Evolutionary conservation across 2,797 vertebrate genomes (phyloP), one percentile per base, ranked within the genome.

Genomic region (Pyrocephalus nanus): DNA sequence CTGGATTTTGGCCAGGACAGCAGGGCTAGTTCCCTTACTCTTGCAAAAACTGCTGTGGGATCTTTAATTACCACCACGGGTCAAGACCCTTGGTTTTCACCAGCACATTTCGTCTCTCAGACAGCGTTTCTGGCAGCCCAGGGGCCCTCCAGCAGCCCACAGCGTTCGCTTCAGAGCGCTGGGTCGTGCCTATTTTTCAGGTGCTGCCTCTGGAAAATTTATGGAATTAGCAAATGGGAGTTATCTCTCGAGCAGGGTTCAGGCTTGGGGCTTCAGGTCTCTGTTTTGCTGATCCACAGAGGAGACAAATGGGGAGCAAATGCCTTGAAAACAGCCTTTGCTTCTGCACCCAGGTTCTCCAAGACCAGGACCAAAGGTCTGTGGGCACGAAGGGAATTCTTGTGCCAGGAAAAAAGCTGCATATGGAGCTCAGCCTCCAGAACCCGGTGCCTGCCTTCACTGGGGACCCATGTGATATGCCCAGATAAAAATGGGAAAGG

Each of bases 1-100:
- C 26, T 90, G 85, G 95, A 69, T 82, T 88, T 51, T 15, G 83
- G 91, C 55, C 94, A 43, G 94, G 85, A 43, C 30, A 45, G 65
- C 81, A 9, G 87, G 71, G 65, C 54, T 48, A 1, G 80, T 50
- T 71, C 80, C 84, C n/a, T 73, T 66, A 42, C 83, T 55, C 51
- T 48, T 48, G 82, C 81, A 57, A n/a, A 42, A 57, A 47, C 71
- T 69, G 34, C 87, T 21, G 51, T 32, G 87, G 93, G 86, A n/a
- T 83, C 53, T 92, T 85, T 73, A 71, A 93, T 95, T 91, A 74
- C 69, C 65, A 8, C 40, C 8, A 6, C 67, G 29, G 93, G 82
- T 76, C 85, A 90, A 74, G 92, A 92, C 78, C 82, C 62, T 89
- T 14, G 76, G 66, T 32, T 54, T 54, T 45, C n/a, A 21, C 55